Conservation (phyloP, 2,113 vertebrate genomes). For the Tenrec ecaudatus region DNA sequence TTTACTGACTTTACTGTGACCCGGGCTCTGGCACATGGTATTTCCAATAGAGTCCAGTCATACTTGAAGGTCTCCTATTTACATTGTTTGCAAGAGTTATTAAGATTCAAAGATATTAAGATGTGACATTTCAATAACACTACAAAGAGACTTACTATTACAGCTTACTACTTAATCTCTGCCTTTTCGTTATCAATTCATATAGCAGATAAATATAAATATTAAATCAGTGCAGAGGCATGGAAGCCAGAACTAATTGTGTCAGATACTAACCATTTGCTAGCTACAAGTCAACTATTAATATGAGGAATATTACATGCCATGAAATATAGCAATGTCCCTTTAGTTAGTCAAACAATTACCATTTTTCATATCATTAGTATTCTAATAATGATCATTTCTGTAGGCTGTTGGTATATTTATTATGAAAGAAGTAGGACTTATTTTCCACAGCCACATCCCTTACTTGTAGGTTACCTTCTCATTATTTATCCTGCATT, state of each 20-base stretch:
- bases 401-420: not conserved
- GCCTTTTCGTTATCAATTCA: not conserved
- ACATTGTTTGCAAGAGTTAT: not conserved
- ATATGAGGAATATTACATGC: constrained; percentile 22
- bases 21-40: not conserved
- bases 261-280: not conserved
- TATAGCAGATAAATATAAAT: not conserved
- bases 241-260: not conserved
- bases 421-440: not conserved
- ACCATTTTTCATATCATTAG: not conserved
- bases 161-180: not conserved
- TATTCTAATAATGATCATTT: not conserved
- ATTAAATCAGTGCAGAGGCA: not conserved
- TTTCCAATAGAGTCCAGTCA: not conserved
- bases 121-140: not conserved
- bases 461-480: not conserved
- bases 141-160: not conserved
- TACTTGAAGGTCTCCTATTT: not conserved
- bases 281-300: not conserved
- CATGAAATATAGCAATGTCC: not conserved
- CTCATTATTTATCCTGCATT: not conserved
- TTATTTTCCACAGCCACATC: not conserved
- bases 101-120: constrained; percentile 25
- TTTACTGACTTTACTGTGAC: not conserved
- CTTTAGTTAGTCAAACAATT: not conserved